These are phyloP conservation scores for Falco rusticolus DNA, from an alignment of 2,797 vertebrate genomes.

Conservation along the genomic window DNA sequence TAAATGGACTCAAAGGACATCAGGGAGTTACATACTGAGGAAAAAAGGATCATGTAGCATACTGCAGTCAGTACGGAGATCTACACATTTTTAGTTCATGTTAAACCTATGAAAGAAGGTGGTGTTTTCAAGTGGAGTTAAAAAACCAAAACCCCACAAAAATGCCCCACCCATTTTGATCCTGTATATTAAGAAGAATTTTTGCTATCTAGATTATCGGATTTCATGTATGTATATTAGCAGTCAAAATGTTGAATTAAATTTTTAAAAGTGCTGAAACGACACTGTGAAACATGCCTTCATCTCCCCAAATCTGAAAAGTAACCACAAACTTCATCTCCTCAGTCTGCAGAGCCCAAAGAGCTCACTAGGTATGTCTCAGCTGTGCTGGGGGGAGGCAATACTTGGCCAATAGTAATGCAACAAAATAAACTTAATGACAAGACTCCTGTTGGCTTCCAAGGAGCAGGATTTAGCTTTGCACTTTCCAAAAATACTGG, in stretches of 20 bases:
- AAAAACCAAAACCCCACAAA: neutral
- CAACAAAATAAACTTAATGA: neutral
- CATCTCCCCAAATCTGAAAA: neutral
- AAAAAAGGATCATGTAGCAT: neutral
- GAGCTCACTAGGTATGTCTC: neutral
- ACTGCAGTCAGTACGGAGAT: neutral
- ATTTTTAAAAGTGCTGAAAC: neutral
- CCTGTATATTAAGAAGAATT: neutral
- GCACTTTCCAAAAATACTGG: neutral
- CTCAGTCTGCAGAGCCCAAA: neutral
- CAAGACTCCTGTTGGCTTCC: neutral
- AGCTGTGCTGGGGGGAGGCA: neutral
- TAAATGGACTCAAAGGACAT: conserved; percentile 34
- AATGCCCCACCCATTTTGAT: neutral
- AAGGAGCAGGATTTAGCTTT: neutral
- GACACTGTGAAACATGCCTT: neutral
- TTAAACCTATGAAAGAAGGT: neutral
- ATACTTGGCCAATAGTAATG: neutral
- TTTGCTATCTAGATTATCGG: neutral
- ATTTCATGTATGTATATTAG: neutral
- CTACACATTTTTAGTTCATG: neutral
- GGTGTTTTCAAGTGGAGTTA: neutral
- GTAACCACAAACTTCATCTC: neutral
- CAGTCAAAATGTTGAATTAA: neutral
- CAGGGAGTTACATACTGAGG: neutral